Evolutionary conservation across 1,140 invertebrate species (phyloP), one percentile per base, ranked within the genome.

Genomic region (Trichonephila inaurata): DNA sequence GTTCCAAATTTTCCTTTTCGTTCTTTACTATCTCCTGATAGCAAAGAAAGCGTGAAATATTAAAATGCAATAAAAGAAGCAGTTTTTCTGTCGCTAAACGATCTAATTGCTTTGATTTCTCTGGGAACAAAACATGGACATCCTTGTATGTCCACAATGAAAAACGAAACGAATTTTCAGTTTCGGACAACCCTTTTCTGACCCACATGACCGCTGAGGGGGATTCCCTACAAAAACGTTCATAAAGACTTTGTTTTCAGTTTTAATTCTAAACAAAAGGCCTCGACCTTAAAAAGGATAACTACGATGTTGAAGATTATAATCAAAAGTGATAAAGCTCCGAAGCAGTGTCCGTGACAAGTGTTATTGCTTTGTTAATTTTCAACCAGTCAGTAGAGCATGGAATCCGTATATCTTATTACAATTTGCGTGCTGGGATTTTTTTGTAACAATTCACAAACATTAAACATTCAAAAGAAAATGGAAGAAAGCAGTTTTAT

Each of bases 21-120:
- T 28, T 1, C 40, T 0, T n/a, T 28, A 88, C 64, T 77, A 88
- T 82, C 92, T 64, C 60, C 58, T n/a, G 33, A 51, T 88, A 89
- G n/a, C 19, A 93, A 93, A 64, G 92, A 93, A 93, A 93, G 92
- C 92, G 72, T 93, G 92, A 89, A 93, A 77, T 89, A 88, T 86
- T 33, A 85, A 87, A 87, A 60, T 72, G 40, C 16, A 83, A 18
- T 24, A 83, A 82, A 83, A 64, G 81, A 83, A 91, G 2, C 16
- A 12, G 12, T 61, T 87, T 62, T 77, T 86, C 44, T 61, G 60
- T 64, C n/a, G 8, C 85, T 88, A 89, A 93, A 93, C 92, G 92
- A 93, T 93, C 92, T 93, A 93, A 93, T 93, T 93, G 44, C 83
- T 89, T 62, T 85, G 81, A 66, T 92, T 85, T 66, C 18, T 91